Conservation (phyloP, 2,888 invertebrate species). For the Apotomis betuletana region DNA sequence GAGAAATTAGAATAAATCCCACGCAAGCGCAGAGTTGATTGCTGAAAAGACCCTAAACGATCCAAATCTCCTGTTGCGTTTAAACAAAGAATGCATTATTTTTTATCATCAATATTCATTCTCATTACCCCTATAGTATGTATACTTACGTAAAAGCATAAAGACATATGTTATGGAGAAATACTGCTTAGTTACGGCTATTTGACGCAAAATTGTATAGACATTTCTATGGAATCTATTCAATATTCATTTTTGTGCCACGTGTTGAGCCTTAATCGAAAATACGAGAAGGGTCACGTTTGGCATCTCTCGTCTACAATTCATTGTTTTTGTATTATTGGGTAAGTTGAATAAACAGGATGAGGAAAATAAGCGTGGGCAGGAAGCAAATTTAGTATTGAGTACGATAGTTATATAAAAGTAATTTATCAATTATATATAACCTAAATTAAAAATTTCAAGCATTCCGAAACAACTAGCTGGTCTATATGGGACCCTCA, state of each 20-base stretch:
- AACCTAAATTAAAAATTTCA: too few species aligned
- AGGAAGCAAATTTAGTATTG: too few species aligned
- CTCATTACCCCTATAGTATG: conserved; percentile 3
- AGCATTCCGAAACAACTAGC: too few species aligned
- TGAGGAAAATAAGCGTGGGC: too few species aligned
- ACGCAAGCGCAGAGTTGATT: not conserved
- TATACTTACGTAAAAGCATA: not conserved
- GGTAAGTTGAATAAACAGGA: too few species aligned
- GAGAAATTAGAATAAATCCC: too few species aligned
- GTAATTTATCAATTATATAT: too few species aligned
- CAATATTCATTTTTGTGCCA: not conserved
- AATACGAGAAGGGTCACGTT: conserved; percentile 12
- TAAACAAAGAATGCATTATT: conserved; percentile 5
- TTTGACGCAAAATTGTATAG: not conserved
- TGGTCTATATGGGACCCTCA: too few species aligned
- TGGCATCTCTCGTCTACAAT: not conserved
- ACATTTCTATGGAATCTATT: not conserved
- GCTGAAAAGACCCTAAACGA: not conserved
- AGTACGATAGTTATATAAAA: too few species aligned
- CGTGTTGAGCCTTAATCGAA: conserved; percentile 3
- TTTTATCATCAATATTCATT: conserved; percentile 6
- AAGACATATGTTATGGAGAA: not conserved
- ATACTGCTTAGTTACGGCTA: not conserved
- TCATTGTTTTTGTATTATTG: not conserved
- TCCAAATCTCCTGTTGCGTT: not conserved